Percentiles rank a stretch among this genome's conserved stretches.
These are phyloP conservation scores for Zeuzera pyrina DNA, from an alignment of 2,888 invertebrate genomes.

Conservation along the genomic window DNA sequence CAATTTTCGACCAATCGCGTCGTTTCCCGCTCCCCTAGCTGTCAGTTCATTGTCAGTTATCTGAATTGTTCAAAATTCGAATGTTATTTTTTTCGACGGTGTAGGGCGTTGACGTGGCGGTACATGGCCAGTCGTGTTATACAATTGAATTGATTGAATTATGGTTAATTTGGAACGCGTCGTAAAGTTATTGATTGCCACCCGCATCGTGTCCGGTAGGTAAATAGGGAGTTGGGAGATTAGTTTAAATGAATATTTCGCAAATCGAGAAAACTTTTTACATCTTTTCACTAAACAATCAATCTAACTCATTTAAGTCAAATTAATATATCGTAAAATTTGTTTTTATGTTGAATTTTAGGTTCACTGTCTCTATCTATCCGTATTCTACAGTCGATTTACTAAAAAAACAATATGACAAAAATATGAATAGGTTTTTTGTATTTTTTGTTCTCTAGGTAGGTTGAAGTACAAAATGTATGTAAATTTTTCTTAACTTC, in stretches of 20 bases:
- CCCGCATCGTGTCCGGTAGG: slow-evolving; percentile 58
- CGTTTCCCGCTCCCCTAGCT: slow-evolving; percentile 64
- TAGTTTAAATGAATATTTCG: not conserved
- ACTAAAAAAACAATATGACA: too few relatives aligned
- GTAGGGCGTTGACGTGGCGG: slow-evolving; percentile 61
- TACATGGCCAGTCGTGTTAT: slow-evolving; percentile 57
- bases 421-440: too few relatives aligned
- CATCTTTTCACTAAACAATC: too few relatives aligned
- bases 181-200: slow-evolving; percentile 56
- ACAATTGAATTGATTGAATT: slow-evolving; percentile 71
- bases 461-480: too few relatives aligned
- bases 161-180: slow-evolving; percentile 49
- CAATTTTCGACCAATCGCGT: slow-evolving; percentile 59
- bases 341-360: too few relatives aligned
- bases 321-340: too few relatives aligned
- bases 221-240: slow-evolving; percentile 22
- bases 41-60: slow-evolving; percentile 53
- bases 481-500: too few relatives aligned
- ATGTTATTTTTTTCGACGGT: slow-evolving; percentile 45
- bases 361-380: too few relatives aligned
- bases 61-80: slow-evolving; percentile 51
- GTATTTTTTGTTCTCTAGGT: too few relatives aligned
- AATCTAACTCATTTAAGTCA: too few relatives aligned
- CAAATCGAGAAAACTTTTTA: too few relatives aligned
- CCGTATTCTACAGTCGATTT: too few relatives aligned